These are phyloP conservation scores for Synergus gifuensis DNA, from an alignment of 2,888 invertebrate genomes.

Conservation along the genomic window DNA sequence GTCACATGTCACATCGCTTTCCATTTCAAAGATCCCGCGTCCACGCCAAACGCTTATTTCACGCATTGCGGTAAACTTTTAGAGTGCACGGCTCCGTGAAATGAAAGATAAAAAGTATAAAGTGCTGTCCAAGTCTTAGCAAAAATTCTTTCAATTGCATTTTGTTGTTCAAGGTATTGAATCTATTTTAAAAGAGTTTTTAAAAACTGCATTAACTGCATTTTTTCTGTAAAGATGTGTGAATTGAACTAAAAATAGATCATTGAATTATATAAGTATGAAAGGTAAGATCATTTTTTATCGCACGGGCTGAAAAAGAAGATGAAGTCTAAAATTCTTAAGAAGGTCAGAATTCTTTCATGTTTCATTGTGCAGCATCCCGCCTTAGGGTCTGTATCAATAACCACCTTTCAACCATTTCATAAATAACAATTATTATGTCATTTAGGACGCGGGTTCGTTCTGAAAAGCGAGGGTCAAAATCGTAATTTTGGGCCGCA, in stretches of 20 bases:
- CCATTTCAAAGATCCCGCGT: neutral
- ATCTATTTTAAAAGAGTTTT: neutral
- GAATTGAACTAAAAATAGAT: neutral
- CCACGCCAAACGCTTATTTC: neutral
- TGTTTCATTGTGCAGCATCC: neutral
- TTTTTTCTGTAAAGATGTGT: neutral
- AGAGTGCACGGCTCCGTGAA: neutral
- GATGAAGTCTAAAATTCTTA: neutral
- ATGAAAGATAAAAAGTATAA: neutral
- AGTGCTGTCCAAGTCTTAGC: neutral
- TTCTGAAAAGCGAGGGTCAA: neutral
- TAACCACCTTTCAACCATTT: conserved; percentile 15
- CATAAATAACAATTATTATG: conserved; percentile 30
- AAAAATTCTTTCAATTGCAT: neutral
- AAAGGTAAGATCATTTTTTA: neutral
- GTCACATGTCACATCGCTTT: conserved; percentile 15
- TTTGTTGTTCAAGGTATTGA: neutral
- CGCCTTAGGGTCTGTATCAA: conserved; percentile 27
- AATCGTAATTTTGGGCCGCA: conserved; percentile 2
- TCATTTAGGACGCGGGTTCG: neutral
- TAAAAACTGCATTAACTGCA: neutral
- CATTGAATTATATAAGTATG: neutral
- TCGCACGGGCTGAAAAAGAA: neutral
- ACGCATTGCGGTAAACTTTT: neutral
- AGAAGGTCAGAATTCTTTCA: neutral